These are phyloP conservation scores for Jordanella pulchra DNA, from an alignment of 2,797 vertebrate species.

Conservation along the genomic window DNA sequence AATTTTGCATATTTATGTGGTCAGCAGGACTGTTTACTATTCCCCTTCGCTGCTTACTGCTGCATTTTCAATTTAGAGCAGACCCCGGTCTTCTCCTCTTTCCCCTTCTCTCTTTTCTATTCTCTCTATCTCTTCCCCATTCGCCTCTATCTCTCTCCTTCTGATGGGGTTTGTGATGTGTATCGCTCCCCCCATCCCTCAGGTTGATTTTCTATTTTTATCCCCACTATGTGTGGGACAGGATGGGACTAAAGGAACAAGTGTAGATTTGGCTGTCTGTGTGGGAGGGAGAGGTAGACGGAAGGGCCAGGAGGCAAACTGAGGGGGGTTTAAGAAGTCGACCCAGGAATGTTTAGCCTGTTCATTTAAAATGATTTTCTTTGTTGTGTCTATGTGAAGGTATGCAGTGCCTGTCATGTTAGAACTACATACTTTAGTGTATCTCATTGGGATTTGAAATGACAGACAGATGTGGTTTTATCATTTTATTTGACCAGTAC, in stretches of 20 bases:
- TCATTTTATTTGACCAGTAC: not conserved
- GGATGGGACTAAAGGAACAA: conserved; percentile 70
- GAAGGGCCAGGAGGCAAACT: conserved; percentile 20
- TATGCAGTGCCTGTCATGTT: not conserved
- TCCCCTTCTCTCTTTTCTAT: conserved; percentile 43
- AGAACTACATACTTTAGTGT: not conserved
- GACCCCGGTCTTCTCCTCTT: conserved; percentile 48
- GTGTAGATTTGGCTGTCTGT: conserved; percentile 65
- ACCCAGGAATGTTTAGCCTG: conserved; percentile 52
- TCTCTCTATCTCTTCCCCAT: conserved; percentile 55
- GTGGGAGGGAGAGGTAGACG: conserved; percentile 38
- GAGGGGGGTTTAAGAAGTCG: conserved; percentile 17
- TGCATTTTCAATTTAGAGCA: conserved; percentile 77
- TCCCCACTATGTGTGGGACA: conserved; percentile 72
- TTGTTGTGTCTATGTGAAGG: conserved; percentile 3
- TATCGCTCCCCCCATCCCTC: conserved; percentile 60
- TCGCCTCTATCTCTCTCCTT: conserved; percentile 65
- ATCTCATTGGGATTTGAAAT: not conserved
- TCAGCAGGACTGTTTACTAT: conserved; percentile 81
- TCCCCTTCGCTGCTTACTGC: conserved; percentile 79
- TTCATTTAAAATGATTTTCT: conserved; percentile 57
- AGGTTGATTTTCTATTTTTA: conserved; percentile 75
- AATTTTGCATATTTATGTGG: conserved; percentile 82
- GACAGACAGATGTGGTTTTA: not conserved
- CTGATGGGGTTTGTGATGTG: conserved; percentile 79